Base-by-base conservation (phyloP, 2,888 invertebrate species). In the Escarpia spicata region DNA sequence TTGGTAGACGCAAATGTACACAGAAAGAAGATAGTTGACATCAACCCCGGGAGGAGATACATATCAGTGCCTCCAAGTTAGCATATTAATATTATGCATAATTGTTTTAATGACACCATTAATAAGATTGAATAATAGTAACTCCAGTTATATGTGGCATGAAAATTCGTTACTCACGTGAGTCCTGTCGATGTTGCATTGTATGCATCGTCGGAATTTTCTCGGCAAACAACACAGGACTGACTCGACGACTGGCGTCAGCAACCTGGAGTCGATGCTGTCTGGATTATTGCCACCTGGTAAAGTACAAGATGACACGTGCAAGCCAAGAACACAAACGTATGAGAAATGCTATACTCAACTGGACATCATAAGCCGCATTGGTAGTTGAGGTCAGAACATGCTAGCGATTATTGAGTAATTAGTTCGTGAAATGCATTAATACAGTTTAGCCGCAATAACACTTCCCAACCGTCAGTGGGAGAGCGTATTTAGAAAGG, bases 221-320 rank as follows among this genome's bases (percentile, higher is more conserved):
- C 58, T 90, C 19, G 93, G 93, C 92, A 93, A 60, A 43, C 90
- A 93, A n/a, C 91, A 90, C 3, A 44, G 89, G 89, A 93, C 89
- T 31, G 60, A 60, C 19, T 91, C 92, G 45, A 93, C 60, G 26
- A 93, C 37, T 19, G 93, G 93, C 91, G 91, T 92, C 9, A 93
- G 75, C 3, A 93, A 92, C 58, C 92, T 43, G 2, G 93, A 92
- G 90, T 93, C 93, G 44, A 93, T 91, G 37, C 92, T 92, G 9
- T 90, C 43, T 8, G 92, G 92, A 10, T 89, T 43, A 3, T 91
- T 93, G n/a, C 91, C 37, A 37, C 93, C 93, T 93, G 45, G 19
- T 75, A 91, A 75, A 15, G 43, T 45, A 3, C 44, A n/a, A 52
- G 43, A 15, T 26, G 37, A 60, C 37, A 58, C 44, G 9, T 60